A percentile compares a stretch with the other conserved stretches of the same genome.
Evolutionary conservation across 2,797 vertebrate genomes (phyloP).

Genomic region (Gorsachius magnificus): DNA sequence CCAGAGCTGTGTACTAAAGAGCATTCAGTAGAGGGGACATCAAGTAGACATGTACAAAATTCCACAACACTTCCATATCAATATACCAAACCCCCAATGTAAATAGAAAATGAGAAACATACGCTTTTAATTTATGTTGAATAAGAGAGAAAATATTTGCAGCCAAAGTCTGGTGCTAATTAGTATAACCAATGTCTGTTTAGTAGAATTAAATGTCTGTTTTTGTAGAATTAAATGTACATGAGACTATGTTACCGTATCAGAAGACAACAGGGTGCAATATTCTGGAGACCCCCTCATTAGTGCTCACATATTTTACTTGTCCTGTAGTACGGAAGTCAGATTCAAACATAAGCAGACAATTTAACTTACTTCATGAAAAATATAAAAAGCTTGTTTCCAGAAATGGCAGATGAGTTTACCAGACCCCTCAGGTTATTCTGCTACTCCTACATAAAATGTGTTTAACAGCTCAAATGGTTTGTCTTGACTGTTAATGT

Average conservation of each 20-base stretch:
- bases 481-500: not conserved
- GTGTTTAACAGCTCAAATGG: not conserved
- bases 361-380: not conserved
- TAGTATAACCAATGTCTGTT: not conserved
- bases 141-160: not conserved
- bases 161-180: not conserved
- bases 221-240: not conserved
- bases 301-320: not conserved
- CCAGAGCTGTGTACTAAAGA: not conserved
- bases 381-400: not conserved
- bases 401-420: conserved; percentile 16
- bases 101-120: not conserved
- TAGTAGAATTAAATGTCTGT: not conserved
- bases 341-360: not conserved
- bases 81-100: not conserved
- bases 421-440: not conserved
- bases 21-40: not conserved
- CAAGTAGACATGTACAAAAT: not conserved
- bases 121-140: not conserved
- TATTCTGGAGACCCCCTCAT: not conserved
- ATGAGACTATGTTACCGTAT: not conserved
- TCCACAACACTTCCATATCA: not conserved
- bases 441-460: not conserved
- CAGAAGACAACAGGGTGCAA: not conserved
- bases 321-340: not conserved